Evolutionary conservation across 2,888 invertebrate species (phyloP).

Genomic region (Arctia plantaginis): DNA sequence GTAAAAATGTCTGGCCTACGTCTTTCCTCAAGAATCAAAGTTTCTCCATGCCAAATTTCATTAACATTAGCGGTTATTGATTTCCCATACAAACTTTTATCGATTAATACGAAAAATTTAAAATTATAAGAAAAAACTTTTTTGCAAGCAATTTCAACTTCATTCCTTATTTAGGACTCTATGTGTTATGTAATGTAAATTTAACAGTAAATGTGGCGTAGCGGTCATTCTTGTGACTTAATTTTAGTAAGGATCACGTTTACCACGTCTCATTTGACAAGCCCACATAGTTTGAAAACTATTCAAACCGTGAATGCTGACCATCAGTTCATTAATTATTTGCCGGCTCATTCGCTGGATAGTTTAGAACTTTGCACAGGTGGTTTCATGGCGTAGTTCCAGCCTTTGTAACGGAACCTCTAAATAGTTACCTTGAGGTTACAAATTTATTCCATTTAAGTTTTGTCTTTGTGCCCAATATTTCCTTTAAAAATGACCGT

Average conservation of each 20-base stretch:
- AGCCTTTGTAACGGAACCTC: conserved; percentile 50
- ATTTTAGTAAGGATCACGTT: background rate
- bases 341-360: conserved; percentile 38
- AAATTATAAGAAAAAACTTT: background rate
- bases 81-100: no score
- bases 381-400: conserved; percentile 29
- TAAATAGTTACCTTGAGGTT: conserved; percentile 42
- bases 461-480: conserved; percentile 35
- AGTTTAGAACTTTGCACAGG: conserved; percentile 49
- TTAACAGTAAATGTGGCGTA: background rate
- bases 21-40: no score
- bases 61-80: no score
- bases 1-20: no score
- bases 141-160: background rate
- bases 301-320: conserved; percentile 35
- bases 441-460: conserved; percentile 53
- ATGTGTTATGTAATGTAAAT: background rate
- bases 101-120: background rate
- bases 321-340: conserved; percentile 45
- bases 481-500: conserved; percentile 28
- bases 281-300: conserved; percentile 47
- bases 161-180: background rate
- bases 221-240: background rate
- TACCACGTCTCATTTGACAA: conserved; percentile 20
- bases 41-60: no score